A percentile compares a stretch with the other conserved stretches of the same genome.
phyloP scores from a whole-genome alignment of 2,113 vertebrate genomes.

The Entelurus aequoreus region DNA sequence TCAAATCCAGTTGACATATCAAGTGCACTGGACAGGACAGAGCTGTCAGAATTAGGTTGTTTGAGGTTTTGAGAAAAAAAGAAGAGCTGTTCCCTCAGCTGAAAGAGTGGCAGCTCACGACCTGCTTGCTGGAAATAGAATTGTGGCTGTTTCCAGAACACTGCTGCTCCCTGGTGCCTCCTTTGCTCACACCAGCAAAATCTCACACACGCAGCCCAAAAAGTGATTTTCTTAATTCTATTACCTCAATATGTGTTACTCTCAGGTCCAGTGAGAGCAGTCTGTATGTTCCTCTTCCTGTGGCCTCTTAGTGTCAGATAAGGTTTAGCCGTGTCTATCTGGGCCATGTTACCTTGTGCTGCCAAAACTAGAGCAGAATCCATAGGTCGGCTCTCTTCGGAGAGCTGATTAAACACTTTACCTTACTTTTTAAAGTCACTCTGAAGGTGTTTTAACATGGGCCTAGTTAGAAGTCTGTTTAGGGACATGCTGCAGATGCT shows the following conservation, averaged over 20 bases:
- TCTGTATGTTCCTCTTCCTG: conserved; percentile 10
- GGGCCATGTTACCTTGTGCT: conserved; percentile 55
- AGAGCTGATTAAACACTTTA: conserved; percentile 52
- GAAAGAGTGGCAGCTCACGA: conserved; percentile 73
- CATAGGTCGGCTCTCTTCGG: conserved; percentile 58
- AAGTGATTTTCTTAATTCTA: conserved; percentile 1
- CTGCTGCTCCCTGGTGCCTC: conserved; percentile 52
- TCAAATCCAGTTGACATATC: background rate
- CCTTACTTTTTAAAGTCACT: conserved; percentile 48
- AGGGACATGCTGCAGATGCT: too few relatives aligned
- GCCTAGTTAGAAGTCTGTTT: conserved; percentile 23
- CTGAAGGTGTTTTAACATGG: conserved; percentile 34
- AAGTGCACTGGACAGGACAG: conserved; percentile 46
- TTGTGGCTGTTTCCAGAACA: conserved; percentile 67
- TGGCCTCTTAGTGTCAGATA: conserved; percentile 7
- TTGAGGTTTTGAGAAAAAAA: conserved; percentile 57
- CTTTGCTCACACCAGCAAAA: conserved; percentile 25
- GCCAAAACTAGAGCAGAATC: conserved; percentile 56
- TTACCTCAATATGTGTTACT: background rate
- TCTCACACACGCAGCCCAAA: conserved; percentile 16
- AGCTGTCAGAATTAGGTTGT: conserved; percentile 58
- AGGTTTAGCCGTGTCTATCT: conserved; percentile 36
- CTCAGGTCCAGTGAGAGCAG: background rate
- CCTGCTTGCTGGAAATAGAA: conserved; percentile 78
- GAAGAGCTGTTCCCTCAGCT: conserved; percentile 51